Conservation (phyloP, 2,888 invertebrate genomes). For the Troilus luridus region DNA sequence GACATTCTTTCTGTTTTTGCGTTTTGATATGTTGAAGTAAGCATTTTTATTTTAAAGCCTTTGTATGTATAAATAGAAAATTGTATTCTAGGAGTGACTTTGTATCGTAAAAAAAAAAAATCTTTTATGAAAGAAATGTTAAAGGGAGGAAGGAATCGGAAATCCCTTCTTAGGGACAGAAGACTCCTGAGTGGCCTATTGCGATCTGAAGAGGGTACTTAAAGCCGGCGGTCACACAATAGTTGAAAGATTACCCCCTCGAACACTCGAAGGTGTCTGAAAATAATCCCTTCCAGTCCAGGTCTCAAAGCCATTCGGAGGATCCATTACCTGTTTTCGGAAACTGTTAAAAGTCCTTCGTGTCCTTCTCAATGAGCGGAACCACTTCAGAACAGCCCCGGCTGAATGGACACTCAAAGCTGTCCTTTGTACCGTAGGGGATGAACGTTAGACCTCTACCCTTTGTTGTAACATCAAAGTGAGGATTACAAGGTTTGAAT, state of each 20-base stretch:
- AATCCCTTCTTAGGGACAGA: neutral
- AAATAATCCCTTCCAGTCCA: neutral
- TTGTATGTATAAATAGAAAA: neutral
- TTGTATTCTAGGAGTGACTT: neutral
- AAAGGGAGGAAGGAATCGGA: neutral
- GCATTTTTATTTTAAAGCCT: neutral
- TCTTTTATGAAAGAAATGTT: neutral
- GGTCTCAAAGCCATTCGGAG: neutral
- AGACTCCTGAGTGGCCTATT: neutral
- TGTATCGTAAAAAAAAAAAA: neutral
- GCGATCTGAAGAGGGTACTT: conserved; percentile 2
- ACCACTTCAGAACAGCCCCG: neutral
- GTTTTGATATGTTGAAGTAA: neutral
- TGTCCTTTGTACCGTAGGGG: neutral
- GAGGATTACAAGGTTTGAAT: neutral
- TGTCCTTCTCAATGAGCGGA: neutral
- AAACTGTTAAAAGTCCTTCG: neutral
- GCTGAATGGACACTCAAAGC: neutral
- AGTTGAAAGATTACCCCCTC: neutral
- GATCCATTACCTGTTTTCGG: conserved; percentile 30
- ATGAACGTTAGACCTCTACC: neutral
- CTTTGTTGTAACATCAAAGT: neutral
- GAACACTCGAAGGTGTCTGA: conserved; percentile 17
- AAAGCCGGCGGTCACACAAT: neutral
- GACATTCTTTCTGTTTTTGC: no score